Conservation (phyloP, 2,113 vertebrate genomes). For the Pyrgilauda ruficollis region DNA sequence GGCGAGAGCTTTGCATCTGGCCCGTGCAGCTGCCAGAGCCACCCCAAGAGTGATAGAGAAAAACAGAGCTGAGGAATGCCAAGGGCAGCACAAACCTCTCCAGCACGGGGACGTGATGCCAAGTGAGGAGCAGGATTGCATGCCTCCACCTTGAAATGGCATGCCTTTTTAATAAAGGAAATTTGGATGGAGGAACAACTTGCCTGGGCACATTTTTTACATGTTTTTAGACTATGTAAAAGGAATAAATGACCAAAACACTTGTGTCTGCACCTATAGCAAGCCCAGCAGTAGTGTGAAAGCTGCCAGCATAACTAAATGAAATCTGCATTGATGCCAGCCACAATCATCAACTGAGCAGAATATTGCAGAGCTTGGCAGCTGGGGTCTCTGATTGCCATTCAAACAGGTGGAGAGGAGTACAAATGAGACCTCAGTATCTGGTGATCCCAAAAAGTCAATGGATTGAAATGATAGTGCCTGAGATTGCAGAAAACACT, state of each 20-base stretch:
- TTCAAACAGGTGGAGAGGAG: conserved; percentile 66
- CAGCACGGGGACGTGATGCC: not conserved
- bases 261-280: conserved; percentile 21
- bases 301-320: conserved; percentile 45
- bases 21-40: conserved; percentile 54
- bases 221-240: not conserved
- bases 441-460: conserved; percentile 45
- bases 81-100: conserved; percentile 57
- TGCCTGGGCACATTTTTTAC: not conserved
- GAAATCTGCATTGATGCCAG: conserved; percentile 33
- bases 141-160: conserved; percentile 41
- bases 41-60: conserved; percentile 59
- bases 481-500: not conserved
- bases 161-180: conserved; percentile 28
- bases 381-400: conserved; percentile 35
- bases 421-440: conserved; percentile 29
- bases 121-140: conserved; percentile 10
- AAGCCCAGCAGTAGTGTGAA: not conserved
- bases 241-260: conserved; percentile 40
- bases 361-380: conserved; percentile 57
- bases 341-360: not conserved
- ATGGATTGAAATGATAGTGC: not conserved
- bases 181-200: conserved; percentile 13
- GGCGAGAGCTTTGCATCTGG: conserved; percentile 59
- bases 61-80: conserved; percentile 58